Percentiles rank a stretch among this genome's conserved stretches.
phyloP scores from a whole-genome alignment of 2,888 invertebrate genomes.

The Rosalia funebris region DNA sequence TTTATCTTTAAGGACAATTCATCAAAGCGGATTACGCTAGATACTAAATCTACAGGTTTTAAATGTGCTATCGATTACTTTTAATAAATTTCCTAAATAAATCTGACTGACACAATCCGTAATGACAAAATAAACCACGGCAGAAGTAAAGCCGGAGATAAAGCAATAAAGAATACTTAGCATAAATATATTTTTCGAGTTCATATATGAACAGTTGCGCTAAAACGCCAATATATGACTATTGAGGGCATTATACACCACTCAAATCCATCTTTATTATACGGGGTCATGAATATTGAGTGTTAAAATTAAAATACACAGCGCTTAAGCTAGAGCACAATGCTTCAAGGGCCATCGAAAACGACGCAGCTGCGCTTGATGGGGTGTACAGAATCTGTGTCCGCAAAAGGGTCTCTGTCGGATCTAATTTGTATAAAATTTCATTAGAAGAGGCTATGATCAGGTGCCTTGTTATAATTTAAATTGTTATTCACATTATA shows the following conservation, averaged over 20 bases:
- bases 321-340: constrained; percentile 54
- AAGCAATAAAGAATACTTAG: constrained; percentile 11
- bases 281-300: constrained; percentile 63
- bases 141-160: constrained; percentile 8
- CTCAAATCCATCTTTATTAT: constrained; percentile 61
- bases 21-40: constrained; percentile 6
- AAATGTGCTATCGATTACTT: neutral
- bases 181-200: constrained; percentile 5
- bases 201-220: constrained; percentile 51
- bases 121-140: constrained; percentile 18
- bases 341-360: constrained; percentile 52
- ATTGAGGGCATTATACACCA: constrained; percentile 53
- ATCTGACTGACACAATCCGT: constrained; percentile 21
- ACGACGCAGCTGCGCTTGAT: constrained; percentile 56
- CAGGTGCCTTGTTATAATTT: constrained; percentile 46
- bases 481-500: constrained; percentile 18
- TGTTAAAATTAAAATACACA: constrained; percentile 63
- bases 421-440: constrained; percentile 54
- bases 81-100: constrained; percentile 23
- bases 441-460: constrained; percentile 46
- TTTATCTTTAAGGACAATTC: constrained; percentile 11
- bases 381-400: constrained; percentile 38
- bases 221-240: constrained; percentile 50
- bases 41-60: constrained; percentile 4
- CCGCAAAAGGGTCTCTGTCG: constrained; percentile 42